A percentile compares a stretch with the other conserved stretches of the same genome.
Conservation (phyloP, 2,888 invertebrate genomes). For the Lordiphosa andalusiaca region DNA sequence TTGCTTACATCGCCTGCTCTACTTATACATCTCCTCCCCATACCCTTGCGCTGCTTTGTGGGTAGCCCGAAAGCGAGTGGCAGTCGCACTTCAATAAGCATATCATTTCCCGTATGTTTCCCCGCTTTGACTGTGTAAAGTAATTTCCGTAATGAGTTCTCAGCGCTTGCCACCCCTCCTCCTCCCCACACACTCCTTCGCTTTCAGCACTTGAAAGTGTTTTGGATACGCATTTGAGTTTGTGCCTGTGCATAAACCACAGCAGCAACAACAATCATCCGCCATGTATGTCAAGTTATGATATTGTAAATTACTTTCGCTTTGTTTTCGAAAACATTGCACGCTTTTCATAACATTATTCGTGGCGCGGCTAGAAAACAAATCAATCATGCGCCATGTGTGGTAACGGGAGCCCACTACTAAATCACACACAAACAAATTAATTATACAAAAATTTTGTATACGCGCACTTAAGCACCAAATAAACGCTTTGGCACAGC, state of each 20-base stretch:
- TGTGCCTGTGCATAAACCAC: constrained; percentile 8
- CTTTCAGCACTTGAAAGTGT: constrained; percentile 62
- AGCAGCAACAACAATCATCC: constrained; percentile 53
- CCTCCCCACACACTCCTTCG: constrained; percentile 7
- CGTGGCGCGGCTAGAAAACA: constrained; percentile 21
- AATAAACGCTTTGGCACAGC: constrained; percentile 71
- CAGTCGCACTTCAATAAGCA: constrained; percentile 55
- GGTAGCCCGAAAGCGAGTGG: constrained; percentile 22
- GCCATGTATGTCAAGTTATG: constrained; percentile 50
- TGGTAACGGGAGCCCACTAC: background rate
- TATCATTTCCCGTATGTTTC: constrained; percentile 40
- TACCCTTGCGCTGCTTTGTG: constrained; percentile 26
- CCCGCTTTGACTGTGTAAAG: constrained; percentile 50
- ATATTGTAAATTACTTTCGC: constrained; percentile 59
- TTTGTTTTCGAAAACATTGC: constrained; percentile 13
- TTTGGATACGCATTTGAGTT: constrained; percentile 56
- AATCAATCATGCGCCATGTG: constrained; percentile 49
- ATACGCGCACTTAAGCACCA: constrained; percentile 50
- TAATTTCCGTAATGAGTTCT: constrained; percentile 74
- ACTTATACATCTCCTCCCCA: too few species aligned
- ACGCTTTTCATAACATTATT: constrained; percentile 2
- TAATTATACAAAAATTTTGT: constrained; percentile 34
- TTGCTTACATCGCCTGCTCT: background rate
- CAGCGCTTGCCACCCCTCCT: too few species aligned
- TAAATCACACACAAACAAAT: constrained; percentile 19